Base-by-base conservation (phyloP, 2,113 vertebrate species). In the Eonycteris spelaea region DNA sequence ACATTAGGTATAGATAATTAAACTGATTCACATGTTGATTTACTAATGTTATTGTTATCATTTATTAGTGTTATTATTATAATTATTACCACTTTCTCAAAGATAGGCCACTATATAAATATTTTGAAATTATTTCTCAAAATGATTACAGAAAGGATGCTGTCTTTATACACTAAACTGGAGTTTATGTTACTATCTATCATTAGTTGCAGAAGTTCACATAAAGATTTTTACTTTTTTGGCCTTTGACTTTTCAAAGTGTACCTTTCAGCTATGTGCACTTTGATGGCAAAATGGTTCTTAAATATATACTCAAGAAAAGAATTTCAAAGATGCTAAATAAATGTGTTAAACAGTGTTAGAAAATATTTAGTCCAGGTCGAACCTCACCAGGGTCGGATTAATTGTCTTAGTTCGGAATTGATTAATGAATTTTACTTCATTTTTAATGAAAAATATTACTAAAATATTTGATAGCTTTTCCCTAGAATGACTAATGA, bases 361-460 rank as follows among this genome's bases (percentile, higher is more conserved):
- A 84, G 4, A 85, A 74, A 71, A 30, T 94, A 67, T 87, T 90
- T 95, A 61, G 6, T 75, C 6, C 43, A 79, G 43, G 19, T 65
- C 70, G 73, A 85, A 33, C 16, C 38, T 61, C 19, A 86, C 4
- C 21, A 53, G 15, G 59, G 4, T 10, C 30, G 40, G 33, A 91
- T 55, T 86, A 74, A 84, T 78, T 75, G 5, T 43, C 19, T 85
- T 59, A 70, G 18, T 80, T 95, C 35, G 77, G 14, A 95, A 90
- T 45, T 68, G 24, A 79, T 26, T 92, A 45, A 68, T 92, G 33
- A 79, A 88, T 82, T 73, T 95, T 30, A 74, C 30, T 79, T 89
- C 5, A 86, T 38, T 55, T 77, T 51, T 86, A 61, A 59, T 94
- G 18, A 95, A 95, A 90, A 65, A 74, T 94, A 70, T 68, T 70